A percentile compares a stretch with the other conserved stretches of the same genome.
Evolutionary conservation across 2,797 vertebrate species (phyloP).

Genomic region (Orientallactaga sibirica): DNA sequence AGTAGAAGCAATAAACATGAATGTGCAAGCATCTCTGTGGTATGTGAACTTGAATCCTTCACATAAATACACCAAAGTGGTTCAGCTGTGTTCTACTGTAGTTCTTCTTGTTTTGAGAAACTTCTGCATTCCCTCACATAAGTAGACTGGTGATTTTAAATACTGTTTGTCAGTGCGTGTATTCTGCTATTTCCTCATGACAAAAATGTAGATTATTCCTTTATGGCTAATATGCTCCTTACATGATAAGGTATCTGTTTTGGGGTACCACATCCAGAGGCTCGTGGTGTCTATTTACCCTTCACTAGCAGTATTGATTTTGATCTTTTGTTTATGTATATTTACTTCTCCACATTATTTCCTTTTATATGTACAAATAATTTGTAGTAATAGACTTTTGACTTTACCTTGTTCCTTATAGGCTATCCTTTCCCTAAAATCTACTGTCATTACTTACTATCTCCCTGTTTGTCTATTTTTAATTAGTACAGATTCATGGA

Average conservation of each 20-base stretch:
- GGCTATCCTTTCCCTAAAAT: background rate
- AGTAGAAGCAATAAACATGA: background rate
- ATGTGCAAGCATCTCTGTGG: background rate
- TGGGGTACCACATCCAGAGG: background rate
- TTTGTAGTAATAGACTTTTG: background rate
- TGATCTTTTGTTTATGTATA: background rate
- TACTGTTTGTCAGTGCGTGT: background rate
- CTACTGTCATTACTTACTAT: background rate
- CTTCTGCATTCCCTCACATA: background rate
- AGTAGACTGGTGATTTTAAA: background rate
- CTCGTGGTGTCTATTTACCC: background rate
- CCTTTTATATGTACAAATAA: background rate
- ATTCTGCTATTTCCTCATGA: background rate
- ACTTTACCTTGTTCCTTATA: background rate
- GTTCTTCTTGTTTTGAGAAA: background rate
- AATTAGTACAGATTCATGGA: background rate
- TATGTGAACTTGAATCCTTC: too few species aligned
- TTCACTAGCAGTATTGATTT: background rate
- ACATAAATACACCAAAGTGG: background rate
- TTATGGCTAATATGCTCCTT: background rate
- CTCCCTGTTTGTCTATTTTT: background rate
- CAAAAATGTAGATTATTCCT: conserved; percentile 8
- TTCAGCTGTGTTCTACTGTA: background rate
- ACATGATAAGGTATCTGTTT: background rate
- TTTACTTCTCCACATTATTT: background rate